phyloP scores from a whole-genome alignment of 2,113 vertebrate species.

The Lipotes vexillifer region DNA sequence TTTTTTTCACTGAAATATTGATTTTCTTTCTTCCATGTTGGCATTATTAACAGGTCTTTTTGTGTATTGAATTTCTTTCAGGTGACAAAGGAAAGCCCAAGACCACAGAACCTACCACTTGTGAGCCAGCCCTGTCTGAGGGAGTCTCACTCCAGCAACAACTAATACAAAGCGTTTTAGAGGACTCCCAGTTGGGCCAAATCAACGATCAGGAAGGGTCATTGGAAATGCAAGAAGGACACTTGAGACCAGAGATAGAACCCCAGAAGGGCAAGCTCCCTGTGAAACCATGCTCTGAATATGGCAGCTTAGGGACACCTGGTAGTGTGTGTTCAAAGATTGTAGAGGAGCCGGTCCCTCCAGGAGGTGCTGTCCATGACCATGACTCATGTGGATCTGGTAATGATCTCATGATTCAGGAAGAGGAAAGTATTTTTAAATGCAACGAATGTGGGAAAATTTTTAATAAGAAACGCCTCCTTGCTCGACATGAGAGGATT shows the following conservation, averaged over 20 bases:
- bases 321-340: neutral
- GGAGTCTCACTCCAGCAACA: neutral
- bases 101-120: neutral
- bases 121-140: neutral
- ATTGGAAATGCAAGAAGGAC: neutral
- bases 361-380: neutral
- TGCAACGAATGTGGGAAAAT: conserved; percentile 60
- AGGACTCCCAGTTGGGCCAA: neutral
- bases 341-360: neutral
- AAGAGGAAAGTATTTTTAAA: conserved; percentile 11
- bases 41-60: neutral
- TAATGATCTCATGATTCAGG: neutral
- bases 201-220: neutral
- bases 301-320: neutral
- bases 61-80: conserved; percentile 45
- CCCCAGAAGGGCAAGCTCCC: neutral
- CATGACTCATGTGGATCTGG: neutral
- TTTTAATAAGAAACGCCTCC: conserved; percentile 59
- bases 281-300: neutral
- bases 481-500: conserved; percentile 48
- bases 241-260: neutral
- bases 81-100: neutral
- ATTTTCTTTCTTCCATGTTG: neutral
- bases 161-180: neutral
- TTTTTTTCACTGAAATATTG: neutral